Percentiles rank a stretch among this genome's conserved stretches.
These are phyloP conservation scores for Phataginus tricuspis DNA, from an alignment of 2,797 vertebrate genomes.

Conservation along the genomic window DNA sequence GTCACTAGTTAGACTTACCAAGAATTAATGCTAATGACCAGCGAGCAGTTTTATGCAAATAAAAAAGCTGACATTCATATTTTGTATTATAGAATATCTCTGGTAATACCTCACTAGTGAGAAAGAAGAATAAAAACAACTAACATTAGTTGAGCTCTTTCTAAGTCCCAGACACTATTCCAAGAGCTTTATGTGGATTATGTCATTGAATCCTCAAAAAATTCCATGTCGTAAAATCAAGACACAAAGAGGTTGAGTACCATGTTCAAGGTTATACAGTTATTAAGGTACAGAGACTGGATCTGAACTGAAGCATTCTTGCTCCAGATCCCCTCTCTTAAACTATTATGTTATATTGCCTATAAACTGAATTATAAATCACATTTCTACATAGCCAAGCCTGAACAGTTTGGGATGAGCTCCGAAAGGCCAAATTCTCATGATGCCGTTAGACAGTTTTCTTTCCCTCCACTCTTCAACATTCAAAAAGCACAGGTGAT, in stretches of 20 bases:
- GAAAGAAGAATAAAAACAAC: slow-evolving; percentile 14
- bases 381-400: neutral
- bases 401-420: neutral
- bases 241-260: neutral
- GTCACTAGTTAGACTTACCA: neutral
- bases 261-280: neutral
- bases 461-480: neutral
- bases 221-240: neutral
- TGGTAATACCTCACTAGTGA: neutral
- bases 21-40: slow-evolving; percentile 19
- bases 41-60: neutral
- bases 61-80: neutral
- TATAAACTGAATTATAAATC: neutral
- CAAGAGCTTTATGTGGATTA: neutral
- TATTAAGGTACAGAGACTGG: neutral
- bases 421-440: neutral
- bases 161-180: neutral
- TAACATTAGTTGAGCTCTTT: neutral
- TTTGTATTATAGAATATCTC: neutral
- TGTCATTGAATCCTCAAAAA: neutral
- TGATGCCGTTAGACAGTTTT: neutral
- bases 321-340: neutral
- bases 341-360: neutral
- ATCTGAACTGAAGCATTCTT: neutral
- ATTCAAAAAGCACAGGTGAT: neutral